phyloP scores from a whole-genome alignment of 2,888 invertebrate genomes.

The Tetragonisca angustula region DNA sequence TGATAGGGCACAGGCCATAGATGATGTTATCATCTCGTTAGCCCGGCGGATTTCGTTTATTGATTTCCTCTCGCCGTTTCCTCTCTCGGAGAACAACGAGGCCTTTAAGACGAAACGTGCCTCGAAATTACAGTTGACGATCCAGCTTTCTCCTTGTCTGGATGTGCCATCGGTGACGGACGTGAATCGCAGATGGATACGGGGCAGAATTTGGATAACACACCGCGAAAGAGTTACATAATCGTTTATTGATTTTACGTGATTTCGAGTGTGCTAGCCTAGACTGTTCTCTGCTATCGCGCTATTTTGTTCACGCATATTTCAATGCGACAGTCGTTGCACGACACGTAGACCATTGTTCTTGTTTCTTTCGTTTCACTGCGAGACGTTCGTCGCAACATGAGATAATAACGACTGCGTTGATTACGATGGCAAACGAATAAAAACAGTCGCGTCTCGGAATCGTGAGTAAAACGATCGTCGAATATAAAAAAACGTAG shows the following conservation, averaged over 20 bases:
- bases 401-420: accelerated
- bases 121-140: constrained; percentile 26
- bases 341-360: neutral
- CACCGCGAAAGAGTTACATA: constrained; percentile 23
- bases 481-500: neutral
- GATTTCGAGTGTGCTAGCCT: constrained; percentile 47
- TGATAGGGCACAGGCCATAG: neutral
- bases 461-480: neutral
- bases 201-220: neutral
- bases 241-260: constrained; percentile 52
- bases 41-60: constrained; percentile 34
- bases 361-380: too few relatives aligned
- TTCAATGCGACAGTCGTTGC: neutral
- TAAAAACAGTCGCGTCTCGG: neutral
- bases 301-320: neutral
- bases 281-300: constrained; percentile 8
- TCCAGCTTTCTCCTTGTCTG: neutral
- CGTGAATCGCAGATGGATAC: neutral
- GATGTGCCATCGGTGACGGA: neutral
- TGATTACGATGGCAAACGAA: neutral
- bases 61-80: constrained; percentile 43
- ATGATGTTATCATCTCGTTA: constrained; percentile 16
- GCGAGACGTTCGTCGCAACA: too few relatives aligned
- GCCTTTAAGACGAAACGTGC: constrained; percentile 2
- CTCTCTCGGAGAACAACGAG: constrained; percentile 5